phyloP scores from a whole-genome alignment of 2,113 vertebrate species.

The Sylvietta virens region DNA sequence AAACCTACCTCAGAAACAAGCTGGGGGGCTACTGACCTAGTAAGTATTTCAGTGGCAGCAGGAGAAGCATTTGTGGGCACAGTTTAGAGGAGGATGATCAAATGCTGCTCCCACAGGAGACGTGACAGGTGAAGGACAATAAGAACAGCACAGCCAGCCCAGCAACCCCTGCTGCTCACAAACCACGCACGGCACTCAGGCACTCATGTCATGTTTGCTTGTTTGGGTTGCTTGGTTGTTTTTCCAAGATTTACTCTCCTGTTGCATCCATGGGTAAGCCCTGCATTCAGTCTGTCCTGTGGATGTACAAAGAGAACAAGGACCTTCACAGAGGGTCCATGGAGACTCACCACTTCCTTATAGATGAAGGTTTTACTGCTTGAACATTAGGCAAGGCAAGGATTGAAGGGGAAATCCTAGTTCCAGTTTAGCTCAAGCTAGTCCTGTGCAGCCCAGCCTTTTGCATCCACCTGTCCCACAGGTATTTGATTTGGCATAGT shows the following conservation, averaged over 20 bases:
- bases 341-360: neutral
- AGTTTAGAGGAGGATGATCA: neutral
- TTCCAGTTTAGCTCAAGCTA: neutral
- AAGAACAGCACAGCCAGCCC: neutral
- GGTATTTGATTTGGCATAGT: neutral
- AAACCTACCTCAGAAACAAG: neutral
- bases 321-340: neutral
- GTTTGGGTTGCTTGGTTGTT: neutral
- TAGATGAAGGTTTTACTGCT: neutral
- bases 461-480: neutral
- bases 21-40: neutral
- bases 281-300: neutral
- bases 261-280: neutral
- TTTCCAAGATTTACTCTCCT: neutral
- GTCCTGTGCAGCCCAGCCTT: neutral
- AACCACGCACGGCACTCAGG: fast-evolving
- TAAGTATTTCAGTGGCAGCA: neutral
- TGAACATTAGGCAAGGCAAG: neutral
- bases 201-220: neutral
- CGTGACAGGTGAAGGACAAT: neutral
- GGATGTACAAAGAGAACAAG: neutral
- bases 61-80: neutral
- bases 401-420: neutral
- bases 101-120: neutral
- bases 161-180: neutral